Evolutionary conservation across 2,888 invertebrate species (phyloP), one percentile per base, ranked within the genome.

Genomic region (Paralinhomoeus sp.): DNA sequence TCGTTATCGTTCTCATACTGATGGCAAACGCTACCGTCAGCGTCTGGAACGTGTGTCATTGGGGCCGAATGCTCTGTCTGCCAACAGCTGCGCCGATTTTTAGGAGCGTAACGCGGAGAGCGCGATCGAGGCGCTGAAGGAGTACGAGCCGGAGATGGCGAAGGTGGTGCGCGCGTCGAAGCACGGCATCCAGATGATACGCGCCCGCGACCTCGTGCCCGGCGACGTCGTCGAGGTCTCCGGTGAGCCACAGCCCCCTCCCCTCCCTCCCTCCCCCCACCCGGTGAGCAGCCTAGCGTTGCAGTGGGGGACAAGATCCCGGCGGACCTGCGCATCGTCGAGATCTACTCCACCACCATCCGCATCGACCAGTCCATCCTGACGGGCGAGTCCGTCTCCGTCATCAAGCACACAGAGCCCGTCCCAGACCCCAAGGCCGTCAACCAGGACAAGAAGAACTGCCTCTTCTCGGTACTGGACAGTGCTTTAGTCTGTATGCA

Each of bases 61-160:
- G n/a, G n/a, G n/a, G n/a, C n/a, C n/a, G 71, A n/a, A n/a, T n/a
- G n/a, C n/a, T n/a, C n/a, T n/a, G n/a, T n/a, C n/a, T n/a, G n/a
- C n/a, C n/a, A n/a, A 9, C 7, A 5, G 27, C 27, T 27, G 27
- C 27, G 27, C 27, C n/a, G 41, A 37, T 36, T 52, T 55, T 41
- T 64, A 82, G 78, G 97, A 99, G 75, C 75, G 93, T 69, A 99
- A 99, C 74, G 97, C 97, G 62, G 97, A 99, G 73, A 89, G 87
- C 63, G 97, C 97, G 65, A 99, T 99, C 71, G 97, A 99, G 75
- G 97, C 97, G 61, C 76, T 99, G 64, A 99, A 99, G 72, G 97
- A 99, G 73, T 99, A 99, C 72, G 97, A 99, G 71, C 97, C 97
- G 57, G 97, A 99, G 72, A 93, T 99, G 82, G 97, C 97, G 62